Evolutionary conservation across 2,113 vertebrate species (phyloP), one percentile per base, ranked within the genome.

Genomic region (Phocoena sinus): DNA sequence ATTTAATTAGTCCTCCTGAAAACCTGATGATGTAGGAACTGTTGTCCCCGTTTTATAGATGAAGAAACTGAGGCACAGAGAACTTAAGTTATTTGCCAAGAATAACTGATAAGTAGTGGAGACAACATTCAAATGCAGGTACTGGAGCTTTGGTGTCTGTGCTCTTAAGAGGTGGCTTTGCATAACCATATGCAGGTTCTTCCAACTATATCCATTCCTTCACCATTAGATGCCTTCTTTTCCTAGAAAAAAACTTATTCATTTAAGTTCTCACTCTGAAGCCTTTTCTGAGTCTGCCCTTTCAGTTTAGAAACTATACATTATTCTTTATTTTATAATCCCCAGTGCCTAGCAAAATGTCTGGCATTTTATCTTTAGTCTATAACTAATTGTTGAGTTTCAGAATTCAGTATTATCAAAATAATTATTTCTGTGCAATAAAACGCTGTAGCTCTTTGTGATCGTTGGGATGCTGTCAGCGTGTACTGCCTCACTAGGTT

Each of bases 251-350:
- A 92, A 81, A 23, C 3, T 23, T 70, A 41, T 17, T 76, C 60
- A 47, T 76, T 91, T 89, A 84, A 73, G 63, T 88, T 62, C 41
- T 81, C n/a, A 58, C 56, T 26, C 31, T 62, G 65, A 79, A 25
- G 20, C 28, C 41, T 88, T 91, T 95, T 62, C 93, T 81, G 73
- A 89, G 60, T 90, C 85, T 90, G 23, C 20, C 36, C 31, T 77
- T 91, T 83, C 31, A 86, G 14, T 56, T 76, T 89, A 86, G 56
- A 36, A 86, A 67, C 82, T 90, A 77, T 53, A 50, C 31, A 25
- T 68, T 89, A n/a, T 76, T 76, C 68, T 65, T 90, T 92, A 58
- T 89, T 71, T 90, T 92, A 58, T 89, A 38, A 92, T 94, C 36
- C 56, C 26, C 74, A 71, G 23, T 67, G 25, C 38, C n/a, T 67